These are phyloP conservation scores for Muraenolepis orangiensis DNA, from an alignment of 2,797 vertebrate genomes.

Conservation along the genomic window DNA sequence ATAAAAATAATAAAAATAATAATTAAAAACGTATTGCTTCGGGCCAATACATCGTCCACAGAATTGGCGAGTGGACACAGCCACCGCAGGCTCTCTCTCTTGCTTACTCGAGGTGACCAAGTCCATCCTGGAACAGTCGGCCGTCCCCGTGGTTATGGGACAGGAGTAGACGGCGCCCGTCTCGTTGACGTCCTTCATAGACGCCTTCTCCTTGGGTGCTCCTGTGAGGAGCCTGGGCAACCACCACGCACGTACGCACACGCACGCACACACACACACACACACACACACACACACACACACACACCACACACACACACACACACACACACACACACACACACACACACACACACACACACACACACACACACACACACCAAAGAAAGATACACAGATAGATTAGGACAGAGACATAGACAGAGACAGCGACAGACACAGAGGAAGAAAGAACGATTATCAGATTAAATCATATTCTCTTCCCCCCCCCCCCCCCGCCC, in stretches of 20 bases:
- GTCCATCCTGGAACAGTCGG: constrained; percentile 84
- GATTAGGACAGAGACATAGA: constrained; percentile 6
- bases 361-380: constrained; percentile 22
- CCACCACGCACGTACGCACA: neutral
- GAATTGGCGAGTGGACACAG: no score
- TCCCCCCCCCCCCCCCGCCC: constrained; percentile 1
- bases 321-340: constrained; percentile 22
- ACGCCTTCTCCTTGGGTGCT: constrained; percentile 81
- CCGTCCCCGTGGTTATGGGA: constrained; percentile 68
- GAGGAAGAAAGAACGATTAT: constrained; percentile 22
- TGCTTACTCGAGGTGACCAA: constrained; percentile 79
- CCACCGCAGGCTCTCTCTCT: neutral
- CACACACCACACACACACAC: constrained; percentile 15
- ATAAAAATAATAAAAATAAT: no score
- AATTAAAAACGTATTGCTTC: no score
- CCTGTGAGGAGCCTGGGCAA: constrained; percentile 81
- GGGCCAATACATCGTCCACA: no score
- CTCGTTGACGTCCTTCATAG: constrained; percentile 73
- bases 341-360: constrained; percentile 9
- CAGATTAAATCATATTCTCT: constrained; percentile 33
- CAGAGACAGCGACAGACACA: constrained; percentile 13
- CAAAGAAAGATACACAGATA: constrained; percentile 20
- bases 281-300: constrained; percentile 6
- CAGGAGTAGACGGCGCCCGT: constrained; percentile 89
- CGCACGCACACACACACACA: constrained; percentile 3